Evolutionary conservation across 1,140 invertebrate species (phyloP), one percentile per base, ranked within the genome.

Genomic region (Listronotus oregonensis): DNA sequence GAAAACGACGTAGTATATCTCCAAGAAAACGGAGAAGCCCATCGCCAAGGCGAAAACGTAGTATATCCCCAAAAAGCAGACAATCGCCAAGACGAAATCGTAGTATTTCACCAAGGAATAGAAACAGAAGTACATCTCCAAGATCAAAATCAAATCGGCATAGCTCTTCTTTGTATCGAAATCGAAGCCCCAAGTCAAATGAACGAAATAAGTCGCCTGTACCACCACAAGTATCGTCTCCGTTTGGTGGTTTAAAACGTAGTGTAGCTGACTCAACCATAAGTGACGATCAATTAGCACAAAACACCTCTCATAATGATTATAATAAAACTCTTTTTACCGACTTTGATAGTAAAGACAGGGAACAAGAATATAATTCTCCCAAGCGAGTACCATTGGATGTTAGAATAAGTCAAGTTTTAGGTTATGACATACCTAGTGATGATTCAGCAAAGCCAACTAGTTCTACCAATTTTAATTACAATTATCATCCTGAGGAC

Each of bases 241-340:
- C 77, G 6, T 64, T 76, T 9, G 76, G 74, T 55, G 74, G 73
- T 10, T 70, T 78, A 12, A 79, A 80, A 60, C 69, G 75, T 1
- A 81, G 79, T 55, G 73, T 82, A 12, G 80, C 81, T 7, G 81
- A 82, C 71, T 82, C 81, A 7, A 82, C 82, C 3, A 83, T 82
- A 18, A 82, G 80, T 67, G 81, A 83, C 67, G 79, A 82, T 15
- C 79, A 80, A 51, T 51, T 79, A 18, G 70, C 71, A 44, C 68
- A 69, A 67, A 37, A 12, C 37, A 31, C 27, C 15, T 18, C 66
- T 21, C 21, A 66, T 18, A 63, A 64, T 32, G 60, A 68, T 52
- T 49, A 37, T 37, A 12, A 12, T 8, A 7, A 60, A 56, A 37
- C 49, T 61, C 8, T n/a, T 56, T 7, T 21, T 44, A 5, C 14